A percentile compares a stretch with the other conserved stretches of the same genome.
Evolutionary conservation across 2,888 invertebrate species (phyloP).

Genomic region (Amblyteles armatorius): DNA sequence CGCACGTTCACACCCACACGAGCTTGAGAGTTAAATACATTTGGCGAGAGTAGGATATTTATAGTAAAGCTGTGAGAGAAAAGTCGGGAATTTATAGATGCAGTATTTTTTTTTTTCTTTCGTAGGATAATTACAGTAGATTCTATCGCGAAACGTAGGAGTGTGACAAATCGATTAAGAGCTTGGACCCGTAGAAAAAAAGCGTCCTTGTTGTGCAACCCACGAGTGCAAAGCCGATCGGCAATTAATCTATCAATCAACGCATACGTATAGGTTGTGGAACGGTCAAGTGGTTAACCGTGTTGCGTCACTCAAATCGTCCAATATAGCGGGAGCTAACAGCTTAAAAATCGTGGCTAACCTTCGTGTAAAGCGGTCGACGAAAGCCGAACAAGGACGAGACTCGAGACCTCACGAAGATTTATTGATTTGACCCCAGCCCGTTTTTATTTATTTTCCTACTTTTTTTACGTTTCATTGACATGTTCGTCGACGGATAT

Average conservation of each 20-base stretch:
- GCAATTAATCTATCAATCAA: conserved; percentile 84
- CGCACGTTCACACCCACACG: conserved; percentile 28
- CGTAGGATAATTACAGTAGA: neutral
- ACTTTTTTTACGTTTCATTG: conserved; percentile 7
- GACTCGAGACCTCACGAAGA: conserved; percentile 78
- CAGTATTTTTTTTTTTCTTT: neutral
- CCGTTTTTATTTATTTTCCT: conserved; percentile 9
- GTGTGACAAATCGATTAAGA: conserved; percentile 54
- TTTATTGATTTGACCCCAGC: conserved; percentile 74
- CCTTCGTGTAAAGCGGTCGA: conserved; percentile 79
- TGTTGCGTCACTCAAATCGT: conserved; percentile 83
- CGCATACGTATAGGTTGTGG: conserved; percentile 72
- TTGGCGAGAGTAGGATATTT: conserved; percentile 11
- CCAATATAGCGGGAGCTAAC: conserved; percentile 74
- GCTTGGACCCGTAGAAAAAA: conserved; percentile 6
- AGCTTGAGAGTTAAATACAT: conserved; percentile 37
- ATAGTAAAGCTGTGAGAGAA: neutral
- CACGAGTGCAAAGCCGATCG: conserved; percentile 58
- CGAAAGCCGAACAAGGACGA: conserved; percentile 70
- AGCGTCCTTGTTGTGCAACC: neutral
- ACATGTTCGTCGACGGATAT: neutral
- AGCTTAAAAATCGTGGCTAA: conserved; percentile 83
- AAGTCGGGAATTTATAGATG: neutral
- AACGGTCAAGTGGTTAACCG: conserved; percentile 84
- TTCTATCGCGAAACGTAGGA: neutral